Evolutionary conservation across 2,888 invertebrate species (phyloP), one percentile per base, ranked within the genome.

Genomic region (Pseudanteris insignis): DNA sequence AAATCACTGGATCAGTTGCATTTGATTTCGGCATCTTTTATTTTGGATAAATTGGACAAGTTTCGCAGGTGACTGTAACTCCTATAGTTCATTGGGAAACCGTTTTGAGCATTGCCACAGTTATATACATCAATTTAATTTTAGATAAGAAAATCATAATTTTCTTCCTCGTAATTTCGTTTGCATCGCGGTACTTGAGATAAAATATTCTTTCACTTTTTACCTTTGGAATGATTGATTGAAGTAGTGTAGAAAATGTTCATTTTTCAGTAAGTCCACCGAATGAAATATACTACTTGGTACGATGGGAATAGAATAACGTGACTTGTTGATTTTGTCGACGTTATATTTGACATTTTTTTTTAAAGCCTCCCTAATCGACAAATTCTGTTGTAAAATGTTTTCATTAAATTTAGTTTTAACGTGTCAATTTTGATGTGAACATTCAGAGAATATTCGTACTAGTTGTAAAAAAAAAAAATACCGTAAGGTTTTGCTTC

Each of bases 21-120:
- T 77, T 77, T 78, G 78, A 77, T 78, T 75, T 77, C 78, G 78
- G 72, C 78, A 71, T 77, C 77, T 78, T 78, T 77, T 77, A 74
- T 78, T 76, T 77, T 78, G 77, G 78, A 78, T 71, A 76, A 71
- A 67, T 77, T 78, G 76, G 77, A 78, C 75, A 77, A 77, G 67
- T 75, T 75, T 67, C 76, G 76, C 75, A 78, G 78, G 78, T 78
- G 72, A 72, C 65, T 64, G 51, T 58, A 54, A 60, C 58, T 65
- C 61, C 51, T 61, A 62, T 53, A 44, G 55, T 64, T 46, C 33
- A 41, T 60, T 59, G 43, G 63, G 60, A 60, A 43, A 36, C 55
- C 13, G 54, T 61, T 61, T 54, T 61, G 61, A 65, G 61, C 63
- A 64, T 50, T 62, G 63, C 63, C 53, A 55, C 57, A 47, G 41